Percentiles rank a stretch among this genome's conserved stretches.
Conservation (phyloP, 2,113 vertebrate genomes). For the Australoheros scitulus region DNA sequence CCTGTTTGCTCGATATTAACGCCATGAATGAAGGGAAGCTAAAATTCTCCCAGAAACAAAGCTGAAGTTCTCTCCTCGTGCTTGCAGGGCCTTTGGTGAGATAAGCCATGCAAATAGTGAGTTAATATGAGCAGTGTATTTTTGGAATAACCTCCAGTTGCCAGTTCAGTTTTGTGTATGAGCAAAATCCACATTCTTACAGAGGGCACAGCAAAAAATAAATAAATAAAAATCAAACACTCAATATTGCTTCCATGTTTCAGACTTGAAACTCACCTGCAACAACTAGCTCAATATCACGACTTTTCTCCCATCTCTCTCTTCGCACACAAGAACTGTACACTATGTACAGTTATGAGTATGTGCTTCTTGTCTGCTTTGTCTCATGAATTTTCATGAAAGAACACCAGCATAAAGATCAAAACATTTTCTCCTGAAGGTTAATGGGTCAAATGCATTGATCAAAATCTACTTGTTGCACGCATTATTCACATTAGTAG, state of each 20-base stretch:
- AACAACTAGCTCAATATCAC: constrained; percentile 14
- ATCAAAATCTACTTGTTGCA: constrained; percentile 73
- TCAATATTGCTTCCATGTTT: constrained; percentile 14
- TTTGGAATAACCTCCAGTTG: constrained; percentile 14
- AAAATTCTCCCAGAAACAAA: constrained; percentile 6
- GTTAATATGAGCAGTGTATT: constrained; percentile 13
- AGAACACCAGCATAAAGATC: constrained; percentile 52
- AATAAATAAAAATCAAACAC: neutral
- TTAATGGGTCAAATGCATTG: constrained; percentile 76
- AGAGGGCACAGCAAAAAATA: neutral
- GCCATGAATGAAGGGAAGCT: constrained; percentile 13
- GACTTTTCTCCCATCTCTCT: neutral
- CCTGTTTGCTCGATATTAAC: constrained; percentile 16
- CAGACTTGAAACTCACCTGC: constrained; percentile 23
- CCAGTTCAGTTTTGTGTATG: neutral
- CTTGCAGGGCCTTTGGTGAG: neutral
- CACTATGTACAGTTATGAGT: neutral
- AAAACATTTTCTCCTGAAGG: constrained; percentile 70
- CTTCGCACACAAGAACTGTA: neutral
- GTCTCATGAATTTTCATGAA: constrained; percentile 62
- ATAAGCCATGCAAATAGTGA: constrained; percentile 15
- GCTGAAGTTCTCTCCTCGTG: neutral
- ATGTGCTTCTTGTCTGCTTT: constrained; percentile 12
- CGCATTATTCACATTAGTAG: constrained; percentile 70
- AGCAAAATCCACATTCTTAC: neutral